Percentiles rank a stretch among this genome's conserved stretches.
phyloP scores from a whole-genome alignment of 53 echinoderm and acorn worm genomes.

The Zoroaster sp. region DNA sequence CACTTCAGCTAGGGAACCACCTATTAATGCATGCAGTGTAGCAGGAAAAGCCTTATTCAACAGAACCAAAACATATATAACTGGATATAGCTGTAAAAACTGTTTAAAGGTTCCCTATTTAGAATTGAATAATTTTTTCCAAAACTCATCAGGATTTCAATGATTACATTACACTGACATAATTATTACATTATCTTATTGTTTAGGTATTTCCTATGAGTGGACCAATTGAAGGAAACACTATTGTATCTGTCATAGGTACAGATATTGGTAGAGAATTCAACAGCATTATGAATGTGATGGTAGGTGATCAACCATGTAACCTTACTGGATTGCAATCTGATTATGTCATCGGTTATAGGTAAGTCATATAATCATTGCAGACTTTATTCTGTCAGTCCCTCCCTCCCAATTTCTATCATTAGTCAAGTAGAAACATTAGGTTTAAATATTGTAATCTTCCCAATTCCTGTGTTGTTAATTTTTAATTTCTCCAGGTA shows the following conservation, averaged over 20 bases:
- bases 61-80: too few species aligned
- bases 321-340: conserved; percentile 19
- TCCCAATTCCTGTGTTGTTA: too few species aligned
- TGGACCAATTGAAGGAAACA: conserved; percentile 76
- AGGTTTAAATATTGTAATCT: too few species aligned
- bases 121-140: too few species aligned
- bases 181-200: neutral
- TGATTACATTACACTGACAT: too few species aligned
- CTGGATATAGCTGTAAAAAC: too few species aligned
- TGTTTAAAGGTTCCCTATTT: too few species aligned
- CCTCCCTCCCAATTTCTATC: neutral
- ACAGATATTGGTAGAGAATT: conserved; percentile 67
- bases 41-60: too few species aligned
- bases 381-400: neutral
- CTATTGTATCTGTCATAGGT: conserved; percentile 59
- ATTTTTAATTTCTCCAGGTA: too few species aligned
- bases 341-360: conserved; percentile 31
- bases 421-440: neutral
- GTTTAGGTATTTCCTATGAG: conserved; percentile 64
- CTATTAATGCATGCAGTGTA: too few species aligned
- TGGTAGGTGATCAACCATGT: conserved; percentile 50
- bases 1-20: too few species aligned
- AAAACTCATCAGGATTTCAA: too few species aligned
- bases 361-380: conserved; percentile 4
- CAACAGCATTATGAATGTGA: conserved; percentile 33